Percentiles rank a stretch among this genome's conserved stretches.
These are phyloP conservation scores for Anarhynchus alexandrinus DNA, from an alignment of 2,113 vertebrate genomes.

Conservation along the genomic window DNA sequence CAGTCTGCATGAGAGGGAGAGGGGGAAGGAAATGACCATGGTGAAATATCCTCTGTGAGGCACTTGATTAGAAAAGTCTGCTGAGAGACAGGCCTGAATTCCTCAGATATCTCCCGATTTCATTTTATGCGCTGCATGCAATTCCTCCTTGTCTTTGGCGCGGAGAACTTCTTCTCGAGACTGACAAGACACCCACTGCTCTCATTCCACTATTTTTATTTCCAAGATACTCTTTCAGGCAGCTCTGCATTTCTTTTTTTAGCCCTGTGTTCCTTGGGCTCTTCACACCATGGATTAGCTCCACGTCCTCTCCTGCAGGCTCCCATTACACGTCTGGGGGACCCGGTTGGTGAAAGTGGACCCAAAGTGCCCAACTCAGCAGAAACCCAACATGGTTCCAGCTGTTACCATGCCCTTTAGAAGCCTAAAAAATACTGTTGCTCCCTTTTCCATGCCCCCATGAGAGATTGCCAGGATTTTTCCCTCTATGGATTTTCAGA, in stretches of 20 bases:
- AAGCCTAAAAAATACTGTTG: background rate
- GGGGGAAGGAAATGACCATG: background rate
- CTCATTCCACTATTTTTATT: slow-evolving; percentile 75
- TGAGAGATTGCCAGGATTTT: slow-evolving; percentile 2
- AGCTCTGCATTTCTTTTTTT: slow-evolving; percentile 70
- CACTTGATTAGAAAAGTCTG: slow-evolving; percentile 57
- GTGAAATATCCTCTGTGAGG: slow-evolving; percentile 35
- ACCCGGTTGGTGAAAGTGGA: slow-evolving; percentile 13
- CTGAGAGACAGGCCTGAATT: slow-evolving; percentile 65
- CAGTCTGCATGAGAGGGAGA: background rate
- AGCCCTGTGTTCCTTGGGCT: slow-evolving; percentile 62
- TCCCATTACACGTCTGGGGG: slow-evolving; percentile 28
- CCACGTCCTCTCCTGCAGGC: slow-evolving; percentile 34
- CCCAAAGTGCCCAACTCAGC: background rate
- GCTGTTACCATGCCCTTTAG: slow-evolving; percentile 26
- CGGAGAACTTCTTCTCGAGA: slow-evolving; percentile 47
- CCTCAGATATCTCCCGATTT: slow-evolving; percentile 62
- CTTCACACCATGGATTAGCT: slow-evolving; percentile 51
- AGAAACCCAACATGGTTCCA: background rate
- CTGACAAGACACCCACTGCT: slow-evolving; percentile 69
- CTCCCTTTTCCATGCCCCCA: background rate
- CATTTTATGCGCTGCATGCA: slow-evolving; percentile 40
- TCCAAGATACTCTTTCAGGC: slow-evolving; percentile 70
- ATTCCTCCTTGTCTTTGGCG: slow-evolving; percentile 66
- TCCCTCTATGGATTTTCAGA: background rate